Evolutionary conservation across 2,797 vertebrate genomes (phyloP), one percentile per base, ranked within the genome.

Genomic region (Dallia pectoralis): DNA sequence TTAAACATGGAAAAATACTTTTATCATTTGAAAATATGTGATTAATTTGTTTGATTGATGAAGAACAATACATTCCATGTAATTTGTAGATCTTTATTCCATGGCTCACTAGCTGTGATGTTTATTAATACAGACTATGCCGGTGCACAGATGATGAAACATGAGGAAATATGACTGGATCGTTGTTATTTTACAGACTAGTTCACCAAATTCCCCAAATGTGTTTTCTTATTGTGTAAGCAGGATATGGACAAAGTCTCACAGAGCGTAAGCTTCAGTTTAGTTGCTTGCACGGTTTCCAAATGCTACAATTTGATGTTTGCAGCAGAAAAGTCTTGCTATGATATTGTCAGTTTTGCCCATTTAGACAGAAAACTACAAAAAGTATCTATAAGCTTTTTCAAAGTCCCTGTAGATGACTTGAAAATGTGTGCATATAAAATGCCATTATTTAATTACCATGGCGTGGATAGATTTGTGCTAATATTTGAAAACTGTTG

Each of bases 401-500:
- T 1, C 11, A 44, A 1, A 14, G 11, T 12, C 11, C 40, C 14
- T 44, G 40, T 40, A 40, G 36, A 40, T 40, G 36, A 40, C 36
- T 40, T 40, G 36, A 40, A 36, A 3, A 36, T 36, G 33, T 3
- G n/a, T 36, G 36, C 36, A 40, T 40, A 40, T 6, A 6, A 40
- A 2, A 40, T 40, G 36, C 36, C 9, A 40, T 3, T 69, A 70
- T 70, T 67, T 48, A 33, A n/a, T n/a, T 59, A 11, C 75, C 22
- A 76, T 19, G 70, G 81, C 56, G 67, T 67, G 29, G 51, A 73
- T 72, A 71, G 82, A 81, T 85, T 67, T 68, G 25, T 49, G 40
- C 75, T 40, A 7, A 40, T 40, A 1, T 40, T 40, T 40, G 2
- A 40, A 3, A 40, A 40, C 36, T 40, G 36, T 40, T 9, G 36